A percentile compares a stretch with the other conserved stretches of the same genome.
Evolutionary conservation across 2,113 vertebrate genomes (phyloP).

Genomic region (Bungarus multicinctus): DNA sequence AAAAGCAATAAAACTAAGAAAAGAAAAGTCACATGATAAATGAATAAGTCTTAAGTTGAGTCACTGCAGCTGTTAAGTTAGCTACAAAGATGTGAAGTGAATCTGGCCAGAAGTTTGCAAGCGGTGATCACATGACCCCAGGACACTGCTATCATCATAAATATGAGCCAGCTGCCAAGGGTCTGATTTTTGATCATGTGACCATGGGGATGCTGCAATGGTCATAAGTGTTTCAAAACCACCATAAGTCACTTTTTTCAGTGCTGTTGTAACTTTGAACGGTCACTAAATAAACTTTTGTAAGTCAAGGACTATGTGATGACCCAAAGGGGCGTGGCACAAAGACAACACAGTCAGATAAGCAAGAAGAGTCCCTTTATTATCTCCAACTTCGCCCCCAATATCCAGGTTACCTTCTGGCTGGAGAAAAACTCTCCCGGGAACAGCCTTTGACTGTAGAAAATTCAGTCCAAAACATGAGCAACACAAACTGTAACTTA

Average conservation of each 20-base stretch:
- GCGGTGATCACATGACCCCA: background rate
- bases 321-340: too few relatives aligned
- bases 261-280: background rate
- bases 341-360: too few relatives aligned
- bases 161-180: background rate
- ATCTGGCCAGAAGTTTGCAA: background rate
- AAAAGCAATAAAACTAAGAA: too few relatives aligned
- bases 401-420: too few relatives aligned
- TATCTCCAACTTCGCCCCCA: too few relatives aligned
- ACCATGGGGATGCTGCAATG: background rate
- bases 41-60: background rate
- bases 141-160: background rate
- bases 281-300: background rate
- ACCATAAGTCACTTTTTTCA: background rate
- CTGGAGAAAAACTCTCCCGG: too few relatives aligned
- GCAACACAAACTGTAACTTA: too few relatives aligned
- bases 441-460: too few relatives aligned
- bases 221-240: background rate
- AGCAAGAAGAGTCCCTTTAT: too few relatives aligned
- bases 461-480: too few relatives aligned
- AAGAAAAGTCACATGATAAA: too few relatives aligned
- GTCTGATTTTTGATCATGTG: background rate
- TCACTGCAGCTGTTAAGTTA: background rate
- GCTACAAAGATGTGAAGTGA: background rate
- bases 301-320: background rate